Base-by-base conservation (phyloP, 2,113 vertebrate species). In the Gobio gobio region DNA sequence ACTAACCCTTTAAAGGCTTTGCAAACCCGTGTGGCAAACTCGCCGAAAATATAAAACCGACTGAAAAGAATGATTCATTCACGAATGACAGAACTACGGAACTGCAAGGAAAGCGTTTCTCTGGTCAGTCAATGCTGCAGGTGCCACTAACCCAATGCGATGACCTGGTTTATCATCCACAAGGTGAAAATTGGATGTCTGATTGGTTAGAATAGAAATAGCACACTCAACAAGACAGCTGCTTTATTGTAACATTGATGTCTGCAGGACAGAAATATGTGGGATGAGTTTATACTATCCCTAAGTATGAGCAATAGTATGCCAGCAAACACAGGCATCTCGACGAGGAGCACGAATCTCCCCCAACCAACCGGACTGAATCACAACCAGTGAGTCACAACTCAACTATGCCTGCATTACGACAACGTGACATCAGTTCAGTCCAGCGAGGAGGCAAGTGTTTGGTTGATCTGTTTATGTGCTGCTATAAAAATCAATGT, bases 401-500 rank as follows among this genome's bases (percentile, higher is more conserved):
- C 79, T 58, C 45, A 63, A 54, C 54, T 83, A 85, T 87, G 73
- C 9, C 83, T 85, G 59, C 16, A 10, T 81, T 81, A 66, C 9
- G 74, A 78, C 59, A 51, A 61, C 54, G 47, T 85, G 83, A 87
- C 49, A 49, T 87, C 83, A 85, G 70, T 80, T 81, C 26, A 43
- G 33, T 58, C 49, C 83, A 63, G 36, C 40, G 12, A 24, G 24
- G 22, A 58, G 76, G 10, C 22, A 26, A 79, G 78, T 47, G 58
- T 63, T 47, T 79, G 40, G 14, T 20, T 47, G n/a, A 47, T 8
- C 43, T 64, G 58, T 78, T 82, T 68, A 70, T 82, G 47, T 14
- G 20, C 61, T 40, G 80, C 51, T 40, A 72, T 83, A 56, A 83
- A 61, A 83, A 24, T 83, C n/a, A 5, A 24, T 73, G 49, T 73